Percentiles rank a stretch among this genome's conserved stretches.
Evolutionary conservation across 2,113 vertebrate species (phyloP).

Genomic region (Panurus biarmicus): DNA sequence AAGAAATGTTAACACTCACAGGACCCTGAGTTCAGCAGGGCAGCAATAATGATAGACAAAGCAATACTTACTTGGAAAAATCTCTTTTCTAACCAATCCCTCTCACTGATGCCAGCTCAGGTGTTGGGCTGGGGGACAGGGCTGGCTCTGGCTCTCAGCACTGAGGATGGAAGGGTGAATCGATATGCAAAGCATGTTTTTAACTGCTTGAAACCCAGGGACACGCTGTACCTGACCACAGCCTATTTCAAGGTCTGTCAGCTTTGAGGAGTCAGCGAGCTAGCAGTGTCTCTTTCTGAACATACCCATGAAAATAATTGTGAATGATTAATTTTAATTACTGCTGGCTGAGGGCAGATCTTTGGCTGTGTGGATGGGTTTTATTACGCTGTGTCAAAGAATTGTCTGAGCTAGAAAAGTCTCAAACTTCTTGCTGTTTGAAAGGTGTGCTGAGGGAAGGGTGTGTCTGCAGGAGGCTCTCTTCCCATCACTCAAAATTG

Average conservation of each 20-base stretch:
- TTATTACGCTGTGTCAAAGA: not conserved
- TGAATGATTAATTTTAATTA: constrained; percentile 61
- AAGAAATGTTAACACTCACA: not conserved
- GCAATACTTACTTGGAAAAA: not conserved
- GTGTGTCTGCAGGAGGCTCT: not conserved
- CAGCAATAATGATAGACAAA: not conserved
- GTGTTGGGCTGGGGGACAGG: not conserved
- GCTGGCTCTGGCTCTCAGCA: not conserved
- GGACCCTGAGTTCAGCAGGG: not conserved
- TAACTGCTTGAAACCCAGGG: constrained; percentile 38
- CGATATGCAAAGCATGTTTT: constrained; percentile 29
- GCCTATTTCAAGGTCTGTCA: constrained; percentile 62
- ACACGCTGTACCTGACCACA: not conserved
- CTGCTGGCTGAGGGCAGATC: constrained; percentile 13
- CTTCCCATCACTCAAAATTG: rapidly evolving
- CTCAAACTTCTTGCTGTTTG: not conserved
- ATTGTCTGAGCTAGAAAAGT: not conserved
- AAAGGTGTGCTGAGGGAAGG: not conserved
- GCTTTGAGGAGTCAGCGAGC: constrained; percentile 7
- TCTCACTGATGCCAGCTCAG: not conserved
- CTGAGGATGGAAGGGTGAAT: not conserved
- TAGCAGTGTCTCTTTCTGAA: not conserved
- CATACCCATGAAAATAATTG: constrained; percentile 44
- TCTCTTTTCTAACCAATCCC: not conserved
- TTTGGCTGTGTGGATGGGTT: not conserved